Conservation (phyloP, 2,888 invertebrate genomes). For the Netelia melanura region DNA sequence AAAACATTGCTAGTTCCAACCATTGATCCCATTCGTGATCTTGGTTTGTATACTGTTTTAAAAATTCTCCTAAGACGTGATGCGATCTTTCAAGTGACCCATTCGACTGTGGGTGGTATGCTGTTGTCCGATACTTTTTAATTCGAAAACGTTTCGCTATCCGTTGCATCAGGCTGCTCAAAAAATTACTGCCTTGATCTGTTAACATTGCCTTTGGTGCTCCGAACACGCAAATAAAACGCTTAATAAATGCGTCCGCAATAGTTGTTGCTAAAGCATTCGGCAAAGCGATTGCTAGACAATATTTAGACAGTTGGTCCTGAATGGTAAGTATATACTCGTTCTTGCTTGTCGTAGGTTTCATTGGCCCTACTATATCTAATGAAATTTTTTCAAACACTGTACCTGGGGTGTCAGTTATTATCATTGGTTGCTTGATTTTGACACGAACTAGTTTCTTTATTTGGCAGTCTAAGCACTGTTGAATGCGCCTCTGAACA, state of each 20-base stretch:
- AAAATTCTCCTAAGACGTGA: slow-evolving; percentile 8
- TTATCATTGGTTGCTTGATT: too few relatives aligned
- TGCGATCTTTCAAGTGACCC: slow-evolving; percentile 16
- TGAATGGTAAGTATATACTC: too few relatives aligned
- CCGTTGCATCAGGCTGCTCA: slow-evolving; percentile 5
- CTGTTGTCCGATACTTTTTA: slow-evolving; percentile 23
- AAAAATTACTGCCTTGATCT: slow-evolving; percentile 50
- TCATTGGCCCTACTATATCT: too few relatives aligned
- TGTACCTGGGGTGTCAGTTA: too few relatives aligned
- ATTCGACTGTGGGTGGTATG: slow-evolving; percentile 24
- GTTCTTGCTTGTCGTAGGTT: too few relatives aligned
- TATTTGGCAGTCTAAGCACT: too few relatives aligned
- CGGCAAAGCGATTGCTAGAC: too few relatives aligned
- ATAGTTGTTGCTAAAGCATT: too few relatives aligned
- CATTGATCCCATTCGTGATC: slow-evolving; percentile 8
- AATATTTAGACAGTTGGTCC: too few relatives aligned
- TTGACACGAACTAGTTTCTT: too few relatives aligned
- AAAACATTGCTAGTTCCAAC: not conserved
- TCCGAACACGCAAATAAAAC: slow-evolving; percentile 33
- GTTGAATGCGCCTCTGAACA: not conserved
- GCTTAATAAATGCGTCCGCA: slow-evolving; percentile 15
- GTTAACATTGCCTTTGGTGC: slow-evolving; percentile 37
- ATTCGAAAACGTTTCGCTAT: too few relatives aligned
- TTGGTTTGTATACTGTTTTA: slow-evolving; percentile 5
- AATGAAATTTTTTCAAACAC: too few relatives aligned